Evolutionary conservation across 2,113 vertebrate genomes (phyloP).

Genomic region (Brachionichthys hirsutus): DNA sequence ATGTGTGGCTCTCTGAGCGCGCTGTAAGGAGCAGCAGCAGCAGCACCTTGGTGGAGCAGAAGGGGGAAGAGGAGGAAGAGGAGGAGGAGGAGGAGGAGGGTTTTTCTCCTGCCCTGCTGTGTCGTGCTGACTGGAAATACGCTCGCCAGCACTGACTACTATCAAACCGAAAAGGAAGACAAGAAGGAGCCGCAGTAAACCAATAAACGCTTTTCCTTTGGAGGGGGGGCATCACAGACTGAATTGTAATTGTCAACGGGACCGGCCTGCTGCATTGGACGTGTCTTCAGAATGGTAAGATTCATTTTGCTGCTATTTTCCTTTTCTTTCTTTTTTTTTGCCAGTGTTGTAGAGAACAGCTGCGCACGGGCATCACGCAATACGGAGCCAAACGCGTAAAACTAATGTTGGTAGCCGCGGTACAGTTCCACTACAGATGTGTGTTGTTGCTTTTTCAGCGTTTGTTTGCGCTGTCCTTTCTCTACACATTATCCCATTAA

Average conservation of each 20-base stretch:
- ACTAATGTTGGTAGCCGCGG: constrained; percentile 16
- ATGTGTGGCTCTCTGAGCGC: constrained; percentile 49
- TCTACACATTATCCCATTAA: neutral
- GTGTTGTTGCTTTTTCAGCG: neutral
- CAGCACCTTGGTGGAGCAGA: constrained; percentile 58
- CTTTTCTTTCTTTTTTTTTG: no score
- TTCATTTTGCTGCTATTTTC: constrained; percentile 25
- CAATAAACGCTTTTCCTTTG: constrained; percentile 4
- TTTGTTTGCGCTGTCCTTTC: constrained; percentile 1
- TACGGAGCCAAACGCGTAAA: constrained; percentile 7
- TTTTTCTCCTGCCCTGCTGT: constrained; percentile 48
- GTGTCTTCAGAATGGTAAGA: constrained; percentile 77
- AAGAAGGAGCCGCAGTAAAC: constrained; percentile 15
- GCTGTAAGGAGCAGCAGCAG: constrained; percentile 45
- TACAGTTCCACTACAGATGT: constrained; percentile 10
- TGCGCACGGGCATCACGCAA: constrained; percentile 51
- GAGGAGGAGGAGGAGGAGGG: constrained; percentile 56
- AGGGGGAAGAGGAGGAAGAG: constrained; percentile 35
- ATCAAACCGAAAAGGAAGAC: constrained; percentile 47
- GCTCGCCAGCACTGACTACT: constrained; percentile 55
- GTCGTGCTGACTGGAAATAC: constrained; percentile 70
- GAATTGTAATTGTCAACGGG: constrained; percentile 44
- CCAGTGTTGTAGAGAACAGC: constrained; percentile 43
- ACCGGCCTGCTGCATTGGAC: constrained; percentile 65
- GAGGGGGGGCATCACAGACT: constrained; percentile 11